Conservation (phyloP, 2,888 invertebrate species). For the Drosophila emarginata region DNA sequence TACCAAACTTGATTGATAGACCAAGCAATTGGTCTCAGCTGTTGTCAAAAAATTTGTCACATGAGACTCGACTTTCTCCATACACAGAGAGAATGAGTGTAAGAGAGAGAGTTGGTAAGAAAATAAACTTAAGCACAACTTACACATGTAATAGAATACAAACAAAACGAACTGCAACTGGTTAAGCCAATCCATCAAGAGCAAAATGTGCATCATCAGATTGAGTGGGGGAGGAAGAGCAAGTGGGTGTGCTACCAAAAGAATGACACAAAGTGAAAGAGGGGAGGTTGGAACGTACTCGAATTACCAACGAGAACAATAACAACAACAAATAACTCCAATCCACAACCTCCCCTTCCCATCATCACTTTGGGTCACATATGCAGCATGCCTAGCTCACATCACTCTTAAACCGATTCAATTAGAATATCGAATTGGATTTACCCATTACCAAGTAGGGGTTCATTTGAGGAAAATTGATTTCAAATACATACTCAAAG, state of each 20-base stretch:
- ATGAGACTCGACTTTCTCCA: constrained; percentile 43
- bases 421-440: background rate
- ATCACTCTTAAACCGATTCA: background rate
- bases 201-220: constrained; percentile 12
- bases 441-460: background rate
- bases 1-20: constrained; percentile 63
- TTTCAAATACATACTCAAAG: too few relatives aligned
- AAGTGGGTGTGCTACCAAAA: background rate
- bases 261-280: background rate
- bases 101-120: background rate
- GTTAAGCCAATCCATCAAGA: constrained; percentile 70
- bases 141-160: constrained; percentile 75
- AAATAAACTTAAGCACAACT: constrained; percentile 67
- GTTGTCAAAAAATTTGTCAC: constrained; percentile 75
- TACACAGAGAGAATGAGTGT: background rate
- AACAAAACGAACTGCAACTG: constrained; percentile 51
- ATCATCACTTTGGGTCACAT: constrained; percentile 32
- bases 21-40: constrained; percentile 69
- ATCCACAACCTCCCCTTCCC: constrained; percentile 13
- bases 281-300: constrained; percentile 56
- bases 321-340: constrained; percentile 21
- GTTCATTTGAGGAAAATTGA: background rate
- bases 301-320: constrained; percentile 66
- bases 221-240: background rate
- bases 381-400: constrained; percentile 45